These are phyloP conservation scores for Orchesellides sinensis DNA, from an alignment of 2,888 invertebrate genomes.

Conservation along the genomic window DNA sequence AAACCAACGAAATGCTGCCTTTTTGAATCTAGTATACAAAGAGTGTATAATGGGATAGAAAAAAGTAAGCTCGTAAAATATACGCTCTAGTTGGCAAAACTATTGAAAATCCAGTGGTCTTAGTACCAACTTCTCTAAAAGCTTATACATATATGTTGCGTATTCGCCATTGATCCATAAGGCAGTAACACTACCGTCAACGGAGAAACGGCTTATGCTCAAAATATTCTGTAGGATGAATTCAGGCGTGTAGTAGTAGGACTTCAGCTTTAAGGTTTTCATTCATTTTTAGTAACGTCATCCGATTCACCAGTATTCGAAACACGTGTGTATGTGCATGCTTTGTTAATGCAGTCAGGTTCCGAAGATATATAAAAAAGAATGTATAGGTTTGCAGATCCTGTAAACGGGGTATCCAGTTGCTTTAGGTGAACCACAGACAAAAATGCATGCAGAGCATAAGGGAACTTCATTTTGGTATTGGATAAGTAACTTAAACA, in stretches of 20 bases:
- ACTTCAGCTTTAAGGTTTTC: constrained; percentile 13
- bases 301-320: constrained; percentile 33
- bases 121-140: too few species aligned
- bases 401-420: constrained; percentile 34
- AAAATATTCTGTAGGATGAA: not conserved
- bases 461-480: too few species aligned
- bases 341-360: constrained; percentile 49
- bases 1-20: not conserved
- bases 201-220: not conserved
- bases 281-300: constrained; percentile 35
- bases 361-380: constrained; percentile 36
- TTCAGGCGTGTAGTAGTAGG: not conserved
- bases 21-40: not conserved
- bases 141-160: constrained; percentile 6
- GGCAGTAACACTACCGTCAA: constrained; percentile 8
- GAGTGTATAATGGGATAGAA: constrained; percentile 22
- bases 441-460: constrained; percentile 18
- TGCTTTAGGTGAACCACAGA: constrained; percentile 29
- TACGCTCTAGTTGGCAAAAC: constrained; percentile 40
- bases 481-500: too few species aligned
- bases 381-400: not conserved
- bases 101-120: too few species aligned
- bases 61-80: constrained; percentile 24
- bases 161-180: not conserved
- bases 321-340: constrained; percentile 51